phyloP scores from a whole-genome alignment of 1,140 invertebrate species.

The Bacillus rossius region DNA sequence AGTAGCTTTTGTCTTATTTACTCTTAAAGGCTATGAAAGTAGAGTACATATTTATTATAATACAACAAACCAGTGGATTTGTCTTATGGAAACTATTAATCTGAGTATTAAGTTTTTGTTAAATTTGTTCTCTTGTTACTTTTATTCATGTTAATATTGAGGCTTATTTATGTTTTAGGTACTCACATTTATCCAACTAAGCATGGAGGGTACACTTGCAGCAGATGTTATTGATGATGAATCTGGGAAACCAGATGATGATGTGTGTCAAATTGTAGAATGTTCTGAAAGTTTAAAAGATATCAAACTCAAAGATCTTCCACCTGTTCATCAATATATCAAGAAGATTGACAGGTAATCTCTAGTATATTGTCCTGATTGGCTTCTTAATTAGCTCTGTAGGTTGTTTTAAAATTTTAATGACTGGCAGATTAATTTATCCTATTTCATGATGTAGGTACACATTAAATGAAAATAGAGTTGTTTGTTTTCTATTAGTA shows the following conservation, averaged over 20 bases:
- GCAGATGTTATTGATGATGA: too few relatives aligned
- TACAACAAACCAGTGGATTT: too few relatives aligned
- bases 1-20: too few relatives aligned
- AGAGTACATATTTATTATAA: too few relatives aligned
- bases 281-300: neutral
- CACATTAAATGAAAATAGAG: neutral
- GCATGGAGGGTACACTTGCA: too few relatives aligned
- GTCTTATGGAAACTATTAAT: too few relatives aligned
- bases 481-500: neutral
- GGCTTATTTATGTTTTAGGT: too few relatives aligned
- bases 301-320: slow-evolving; percentile 10
- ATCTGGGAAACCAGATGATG: neutral
- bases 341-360: slow-evolving; percentile 10
- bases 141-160: too few relatives aligned
- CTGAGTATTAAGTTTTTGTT: too few relatives aligned
- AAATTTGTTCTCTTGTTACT: too few relatives aligned
- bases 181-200: too few relatives aligned
- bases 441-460: neutral
- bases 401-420: neutral
- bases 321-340: slow-evolving; percentile 4
- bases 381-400: neutral
- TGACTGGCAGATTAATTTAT: neutral
- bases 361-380: neutral
- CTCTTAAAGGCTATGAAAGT: too few relatives aligned
- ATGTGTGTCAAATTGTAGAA: neutral